These are phyloP conservation scores for Apis florea DNA, from an alignment of 1,140 invertebrate species.

Conservation along the genomic window DNA sequence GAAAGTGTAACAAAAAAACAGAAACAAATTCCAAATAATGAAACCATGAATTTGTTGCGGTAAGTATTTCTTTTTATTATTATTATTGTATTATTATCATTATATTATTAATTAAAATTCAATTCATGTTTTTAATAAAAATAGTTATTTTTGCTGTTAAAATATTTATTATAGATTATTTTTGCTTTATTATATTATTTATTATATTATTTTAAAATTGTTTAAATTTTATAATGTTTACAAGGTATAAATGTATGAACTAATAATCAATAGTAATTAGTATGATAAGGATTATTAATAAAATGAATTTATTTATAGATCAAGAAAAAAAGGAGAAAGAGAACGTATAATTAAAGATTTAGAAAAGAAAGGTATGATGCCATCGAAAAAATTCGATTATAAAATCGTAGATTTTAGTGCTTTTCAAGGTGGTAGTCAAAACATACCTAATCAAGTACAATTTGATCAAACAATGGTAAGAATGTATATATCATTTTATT, in stretches of 20 bases:
- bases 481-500: background rate
- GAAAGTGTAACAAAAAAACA: background rate
- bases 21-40: background rate
- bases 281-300: background rate
- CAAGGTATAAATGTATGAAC: background rate
- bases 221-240: background rate
- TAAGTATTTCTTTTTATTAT: background rate
- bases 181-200: no score
- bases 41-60: conserved; percentile 21
- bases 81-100: background rate
- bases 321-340: conserved; percentile 61
- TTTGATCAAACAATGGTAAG: conserved; percentile 65
- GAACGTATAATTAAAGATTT: conserved; percentile 55
- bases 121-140: no score
- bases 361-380: conserved; percentile 64
- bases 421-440: conserved; percentile 75
- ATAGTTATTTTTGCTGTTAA: no score
- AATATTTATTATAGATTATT: no score
- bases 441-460: conserved; percentile 29
- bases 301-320: conserved; percentile 41
- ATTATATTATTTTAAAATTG: background rate
- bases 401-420: conserved; percentile 71
- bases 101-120: background rate
- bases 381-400: conserved; percentile 68
- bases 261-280: no score